Percentiles rank a stretch among this genome's conserved stretches.
phyloP scores from a whole-genome alignment of 2,888 invertebrate species.

The Coelopa pilipes region DNA sequence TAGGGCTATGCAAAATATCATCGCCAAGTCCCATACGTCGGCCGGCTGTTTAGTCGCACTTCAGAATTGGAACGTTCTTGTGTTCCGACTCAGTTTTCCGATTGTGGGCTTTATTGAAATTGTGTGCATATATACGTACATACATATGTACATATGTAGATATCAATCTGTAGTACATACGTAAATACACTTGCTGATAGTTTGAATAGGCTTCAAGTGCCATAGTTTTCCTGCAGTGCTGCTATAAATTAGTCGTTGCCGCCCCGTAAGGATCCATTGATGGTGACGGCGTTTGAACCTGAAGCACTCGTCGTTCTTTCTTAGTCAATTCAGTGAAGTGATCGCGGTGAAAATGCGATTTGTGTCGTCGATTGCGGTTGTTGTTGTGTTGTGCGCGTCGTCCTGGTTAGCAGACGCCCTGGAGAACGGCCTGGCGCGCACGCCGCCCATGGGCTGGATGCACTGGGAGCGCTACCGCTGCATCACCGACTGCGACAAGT shows the following conservation, averaged over 20 bases:
- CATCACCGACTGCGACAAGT: slow-evolving; percentile 71
- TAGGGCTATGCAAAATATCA: slow-evolving; percentile 10
- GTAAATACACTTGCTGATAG: too few relatives aligned
- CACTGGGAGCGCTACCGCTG: slow-evolving; percentile 75
- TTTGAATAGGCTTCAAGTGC: too few relatives aligned
- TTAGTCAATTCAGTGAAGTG: not conserved
- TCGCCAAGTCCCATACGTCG: not conserved
- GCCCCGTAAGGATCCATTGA: slow-evolving; percentile 27
- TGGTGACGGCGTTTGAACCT: not conserved
- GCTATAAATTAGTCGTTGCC: not conserved
- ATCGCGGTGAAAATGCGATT: not conserved
- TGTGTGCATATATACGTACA: too few relatives aligned
- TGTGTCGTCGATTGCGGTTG: too few relatives aligned
- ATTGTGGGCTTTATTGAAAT: not conserved
- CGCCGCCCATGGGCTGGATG: slow-evolving; percentile 79
- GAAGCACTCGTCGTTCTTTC: not conserved
- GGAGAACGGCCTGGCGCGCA: slow-evolving; percentile 73
- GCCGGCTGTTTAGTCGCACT: slow-evolving; percentile 28
- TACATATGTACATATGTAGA: too few relatives aligned
- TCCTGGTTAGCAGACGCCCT: slow-evolving; percentile 51
- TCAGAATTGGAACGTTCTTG: slow-evolving; percentile 38
- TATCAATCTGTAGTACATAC: too few relatives aligned
- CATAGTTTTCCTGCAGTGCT: not conserved
- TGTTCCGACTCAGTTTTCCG: not conserved
- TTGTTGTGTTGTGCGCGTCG: not conserved